Base-by-base conservation (phyloP, 2,888 invertebrate genomes). In the Callimorpha dominula region DNA sequence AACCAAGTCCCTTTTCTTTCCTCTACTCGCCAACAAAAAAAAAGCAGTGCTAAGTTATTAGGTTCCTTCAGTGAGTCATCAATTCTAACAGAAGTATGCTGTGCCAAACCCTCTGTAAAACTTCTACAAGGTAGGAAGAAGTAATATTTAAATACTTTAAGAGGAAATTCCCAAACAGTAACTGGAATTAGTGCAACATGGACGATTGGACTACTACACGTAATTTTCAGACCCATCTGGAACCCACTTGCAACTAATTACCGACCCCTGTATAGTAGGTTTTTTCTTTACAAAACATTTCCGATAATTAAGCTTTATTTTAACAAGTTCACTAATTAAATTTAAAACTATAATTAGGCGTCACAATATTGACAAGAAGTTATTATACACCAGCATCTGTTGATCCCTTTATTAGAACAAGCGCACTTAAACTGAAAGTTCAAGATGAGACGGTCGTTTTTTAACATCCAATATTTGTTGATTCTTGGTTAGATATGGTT, bases 341-440 rank as follows among this genome's bases (percentile, higher is more conserved):
- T 78, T 71, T 63, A 70, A 79, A 85, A 73, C 75, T 65, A 77
- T 82, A 86, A 86, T 85, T 82, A 68, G 78, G 81, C 81, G 81
- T 86, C 85, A 86, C 76, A 86, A 87, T 86, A 87, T 85, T 86
- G 84, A 81, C 81, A 78, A 73, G 71, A 72, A 81, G 78, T 82
- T 65, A 82, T 77, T 77, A 74, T 67, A 60, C 60, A 64, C 83
- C 76, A 81, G 15, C 31, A 65, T 69, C 63, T 68, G 52, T 31
- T 52, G 81, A 75, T 8, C 76, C 42, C 17, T 63, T 6, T 52
- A n/a, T 49, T 43, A 17, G 6, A 67, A 17, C 20, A 20, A 73
- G 11, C 65, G 50, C 66, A 46, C 52, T 71, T 64, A 67, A 65
- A 68, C 17, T 62, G 4, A 57, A 49, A 63, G 69, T 40, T 66